Evolutionary conservation across 2,113 vertebrate species (phyloP), one percentile per base, ranked within the genome.

Genomic region (Larimichthys crocea): DNA sequence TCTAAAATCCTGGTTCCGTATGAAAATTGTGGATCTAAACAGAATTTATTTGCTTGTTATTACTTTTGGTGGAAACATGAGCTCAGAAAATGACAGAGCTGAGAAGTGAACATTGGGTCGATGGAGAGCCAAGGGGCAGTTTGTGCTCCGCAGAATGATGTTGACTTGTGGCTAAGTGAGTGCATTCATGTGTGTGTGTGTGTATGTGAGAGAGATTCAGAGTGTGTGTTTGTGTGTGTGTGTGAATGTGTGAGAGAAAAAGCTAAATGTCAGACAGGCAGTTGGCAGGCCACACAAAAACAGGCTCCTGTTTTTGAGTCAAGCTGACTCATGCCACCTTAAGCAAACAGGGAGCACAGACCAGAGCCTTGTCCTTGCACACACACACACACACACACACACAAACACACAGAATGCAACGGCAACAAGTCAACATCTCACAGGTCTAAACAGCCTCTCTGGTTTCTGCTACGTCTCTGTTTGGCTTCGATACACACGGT

Each of bases 271-370:
- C 91, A 91, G 93, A 87, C 66, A 61, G 84, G 81, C 79, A 70
- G 63, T 92, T 94, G 86, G 92, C 89, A 85, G 85, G 87, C 68
- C 82, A 76, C 80, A 82, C 87, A 48, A 93, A 94, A 93, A 93
- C 92, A 93, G 89, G 72, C 83, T 87, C 82, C 93, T 91, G 89
- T 94, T 95, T 92, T 88, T 83, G 86, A 92, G 89, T 87, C 74
- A 44, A 86, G 83, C 86, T 93, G 93, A 94, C 84, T 94, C 93
- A 94, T 86, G 88, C 88, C 93, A 92, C 89, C 93, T 92, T 94
- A 85, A 91, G 85, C 94, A 95, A 95, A 95, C 90, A 94, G 73
- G 68, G 67, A 93, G 83, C 87, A 94, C 93, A 96, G 85, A 94
- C 91, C 90, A 86, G 81, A 86, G 89, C 93, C 91, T 95, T 95